These are phyloP conservation scores for Sepioteuthis lessoniana DNA, from an alignment of 2,888 invertebrate genomes.

Conservation along the genomic window DNA sequence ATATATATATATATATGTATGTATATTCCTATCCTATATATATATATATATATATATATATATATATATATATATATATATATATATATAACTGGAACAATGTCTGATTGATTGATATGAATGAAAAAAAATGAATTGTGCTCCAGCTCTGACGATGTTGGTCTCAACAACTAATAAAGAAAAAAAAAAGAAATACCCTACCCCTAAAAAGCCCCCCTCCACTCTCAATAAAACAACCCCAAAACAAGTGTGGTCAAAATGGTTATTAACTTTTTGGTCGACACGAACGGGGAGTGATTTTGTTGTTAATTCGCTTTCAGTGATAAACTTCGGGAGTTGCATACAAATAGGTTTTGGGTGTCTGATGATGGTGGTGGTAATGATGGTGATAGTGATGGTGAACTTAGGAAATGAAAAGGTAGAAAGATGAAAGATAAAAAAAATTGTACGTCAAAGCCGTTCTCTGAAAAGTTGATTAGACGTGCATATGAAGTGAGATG, in stretches of 20 bases:
- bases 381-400: background rate
- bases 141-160: too few species aligned
- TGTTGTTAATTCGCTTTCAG: background rate
- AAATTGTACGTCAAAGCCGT: background rate
- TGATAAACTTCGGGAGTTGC: background rate
- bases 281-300: background rate
- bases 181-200: too few species aligned
- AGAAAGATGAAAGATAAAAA: background rate
- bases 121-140: background rate
- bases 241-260: background rate
- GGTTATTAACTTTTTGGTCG: slow-evolving; percentile 33
- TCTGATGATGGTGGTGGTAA: background rate
- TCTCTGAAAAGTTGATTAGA: background rate
- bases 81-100: background rate
- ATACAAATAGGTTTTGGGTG: background rate
- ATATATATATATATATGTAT: too few species aligned
- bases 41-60: background rate
- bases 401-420: background rate
- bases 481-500: background rate
- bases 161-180: too few species aligned
- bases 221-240: too few species aligned
- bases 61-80: slow-evolving; percentile 1
- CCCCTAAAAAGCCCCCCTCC: too few species aligned
- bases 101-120: background rate
- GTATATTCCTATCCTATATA: too few species aligned